Evolutionary conservation across 2,888 invertebrate species (phyloP).

Genomic region (Papilio gigon): DNA sequence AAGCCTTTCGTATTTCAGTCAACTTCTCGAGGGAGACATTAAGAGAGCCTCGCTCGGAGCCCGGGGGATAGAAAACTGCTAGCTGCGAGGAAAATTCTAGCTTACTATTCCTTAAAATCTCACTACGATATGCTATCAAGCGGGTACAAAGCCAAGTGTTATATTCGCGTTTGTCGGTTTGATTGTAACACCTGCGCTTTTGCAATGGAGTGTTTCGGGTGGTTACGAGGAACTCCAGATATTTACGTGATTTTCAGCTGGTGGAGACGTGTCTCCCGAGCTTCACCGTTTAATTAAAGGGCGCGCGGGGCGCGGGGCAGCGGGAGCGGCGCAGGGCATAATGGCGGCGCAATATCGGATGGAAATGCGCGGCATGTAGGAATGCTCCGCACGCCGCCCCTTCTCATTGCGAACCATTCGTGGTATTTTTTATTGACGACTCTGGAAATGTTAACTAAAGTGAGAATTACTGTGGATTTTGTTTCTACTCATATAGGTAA

Average conservation of each 20-base stretch:
- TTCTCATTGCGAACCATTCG: conserved; percentile 78
- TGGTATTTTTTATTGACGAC: conserved; percentile 83
- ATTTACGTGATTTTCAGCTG: conserved; percentile 80
- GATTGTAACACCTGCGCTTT: conserved; percentile 52
- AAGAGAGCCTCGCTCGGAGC: conserved; percentile 21
- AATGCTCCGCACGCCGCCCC: conserved; percentile 80
- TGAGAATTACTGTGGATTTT: conserved; percentile 57
- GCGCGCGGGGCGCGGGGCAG: conserved; percentile 71
- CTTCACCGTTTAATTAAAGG: conserved; percentile 82
- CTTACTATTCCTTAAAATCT: neutral
- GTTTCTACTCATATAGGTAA: conserved; percentile 54
- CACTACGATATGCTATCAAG: neutral
- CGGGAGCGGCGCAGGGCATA: conserved; percentile 74
- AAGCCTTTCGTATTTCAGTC: conserved; percentile 39
- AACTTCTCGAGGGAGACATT: conserved; percentile 38
- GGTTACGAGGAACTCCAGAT: conserved; percentile 68
- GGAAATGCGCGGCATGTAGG: conserved; percentile 83
- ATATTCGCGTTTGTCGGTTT: conserved; percentile 15
- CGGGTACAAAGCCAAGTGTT: neutral
- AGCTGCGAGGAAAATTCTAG: conserved; percentile 25
- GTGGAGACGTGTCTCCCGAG: conserved; percentile 79
- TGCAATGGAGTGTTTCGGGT: conserved; percentile 56
- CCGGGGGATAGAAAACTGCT: conserved; percentile 27
- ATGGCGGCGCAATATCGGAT: conserved; percentile 83
- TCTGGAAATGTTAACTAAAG: conserved; percentile 68